Percentiles rank a stretch among this genome's conserved stretches.
These are phyloP conservation scores for Babyrousa celebensis DNA, from an alignment of 2,797 vertebrate species.

Conservation along the genomic window DNA sequence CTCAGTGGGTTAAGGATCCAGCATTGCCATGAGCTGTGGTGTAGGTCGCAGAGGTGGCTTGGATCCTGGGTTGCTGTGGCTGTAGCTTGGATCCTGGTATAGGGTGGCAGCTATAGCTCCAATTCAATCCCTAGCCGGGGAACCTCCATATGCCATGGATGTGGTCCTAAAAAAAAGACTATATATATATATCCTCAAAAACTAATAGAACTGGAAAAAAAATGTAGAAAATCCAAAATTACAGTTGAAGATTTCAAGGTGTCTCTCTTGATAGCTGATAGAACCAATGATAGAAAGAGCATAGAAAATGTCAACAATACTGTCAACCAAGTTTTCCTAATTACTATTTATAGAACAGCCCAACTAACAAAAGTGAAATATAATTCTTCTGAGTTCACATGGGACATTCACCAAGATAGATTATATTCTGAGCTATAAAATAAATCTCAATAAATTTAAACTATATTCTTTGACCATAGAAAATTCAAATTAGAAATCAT, in stretches of 20 bases:
- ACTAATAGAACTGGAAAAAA: slow-evolving; percentile 13
- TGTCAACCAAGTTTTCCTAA: slow-evolving; percentile 1
- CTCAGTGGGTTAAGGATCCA: too few relatives aligned
- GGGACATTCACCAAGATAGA: background rate
- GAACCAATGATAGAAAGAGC: background rate
- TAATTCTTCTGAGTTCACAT: background rate
- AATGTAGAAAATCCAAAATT: slow-evolving; percentile 15
- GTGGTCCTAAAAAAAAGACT: too few relatives aligned
- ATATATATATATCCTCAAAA: background rate
- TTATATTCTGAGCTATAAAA: background rate
- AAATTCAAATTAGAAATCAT: slow-evolving; percentile 54
- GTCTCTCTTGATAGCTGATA: background rate
- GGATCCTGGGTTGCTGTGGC: too few relatives aligned
- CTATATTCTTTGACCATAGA: background rate
- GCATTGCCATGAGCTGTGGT: too few relatives aligned
- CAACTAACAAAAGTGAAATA: slow-evolving; percentile 13
- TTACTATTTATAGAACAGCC: slow-evolving; percentile 9
- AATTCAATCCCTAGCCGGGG: too few relatives aligned
- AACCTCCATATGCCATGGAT: too few relatives aligned
- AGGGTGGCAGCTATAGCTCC: too few relatives aligned
- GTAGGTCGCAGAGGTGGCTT: too few relatives aligned
- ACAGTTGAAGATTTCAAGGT: background rate
- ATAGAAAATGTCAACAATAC: background rate
- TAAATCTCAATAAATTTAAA: slow-evolving; percentile 11
- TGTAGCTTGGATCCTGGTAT: too few relatives aligned